Evolutionary conservation across 2,888 invertebrate species (phyloP).

Genomic region (Geophilus truncorum): DNA sequence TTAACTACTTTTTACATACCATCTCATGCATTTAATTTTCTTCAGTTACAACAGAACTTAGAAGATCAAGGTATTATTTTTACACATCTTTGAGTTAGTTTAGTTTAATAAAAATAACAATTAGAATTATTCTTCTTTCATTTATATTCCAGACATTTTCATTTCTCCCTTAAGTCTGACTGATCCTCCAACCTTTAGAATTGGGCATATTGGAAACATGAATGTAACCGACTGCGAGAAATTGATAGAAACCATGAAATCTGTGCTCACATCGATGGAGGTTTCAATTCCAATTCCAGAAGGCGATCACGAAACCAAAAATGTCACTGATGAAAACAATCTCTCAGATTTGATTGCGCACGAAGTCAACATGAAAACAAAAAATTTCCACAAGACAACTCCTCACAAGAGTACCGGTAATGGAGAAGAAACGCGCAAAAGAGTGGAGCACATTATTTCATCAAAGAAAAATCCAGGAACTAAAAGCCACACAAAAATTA

Average conservation of each 20-base stretch:
- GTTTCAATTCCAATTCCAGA: neutral
- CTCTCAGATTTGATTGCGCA: too few species aligned
- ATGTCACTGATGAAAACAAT: neutral
- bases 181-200: neutral
- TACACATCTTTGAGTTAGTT: too few species aligned
- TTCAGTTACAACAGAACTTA: neutral
- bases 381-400: too few species aligned
- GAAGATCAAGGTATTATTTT: neutral
- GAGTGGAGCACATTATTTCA: too few species aligned
- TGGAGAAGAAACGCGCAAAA: too few species aligned
- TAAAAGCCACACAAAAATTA: too few species aligned
- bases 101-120: too few species aligned
- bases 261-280: neutral
- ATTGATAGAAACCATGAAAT: neutral
- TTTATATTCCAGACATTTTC: neutral
- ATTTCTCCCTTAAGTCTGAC: neutral
- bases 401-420: too few species aligned
- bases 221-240: neutral
- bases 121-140: neutral
- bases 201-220: neutral
- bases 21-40: neutral
- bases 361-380: too few species aligned
- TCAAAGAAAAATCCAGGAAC: too few species aligned
- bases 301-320: neutral
- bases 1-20: neutral